Percentiles rank a stretch among this genome's conserved stretches.
Conservation (phyloP, 2,113 vertebrate species). For the Pedetes capensis region DNA sequence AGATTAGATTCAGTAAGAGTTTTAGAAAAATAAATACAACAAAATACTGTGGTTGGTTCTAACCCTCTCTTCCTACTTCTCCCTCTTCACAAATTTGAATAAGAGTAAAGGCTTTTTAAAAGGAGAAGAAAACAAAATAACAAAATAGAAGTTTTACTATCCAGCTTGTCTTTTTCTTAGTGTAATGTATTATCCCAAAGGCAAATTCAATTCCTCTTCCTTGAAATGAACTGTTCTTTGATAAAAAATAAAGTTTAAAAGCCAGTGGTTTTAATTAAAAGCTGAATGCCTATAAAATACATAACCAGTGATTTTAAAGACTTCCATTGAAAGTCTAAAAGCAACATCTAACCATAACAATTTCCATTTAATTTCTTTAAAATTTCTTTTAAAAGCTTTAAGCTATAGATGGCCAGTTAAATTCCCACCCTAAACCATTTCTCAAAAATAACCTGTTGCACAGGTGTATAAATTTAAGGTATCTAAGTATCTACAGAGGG, state of each 20-base stretch:
- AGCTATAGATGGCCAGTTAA: slow-evolving; percentile 38
- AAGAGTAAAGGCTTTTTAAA: slow-evolving; percentile 35
- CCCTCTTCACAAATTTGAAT: slow-evolving; percentile 27
- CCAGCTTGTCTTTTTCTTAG: background rate
- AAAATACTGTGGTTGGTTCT: slow-evolving; percentile 29
- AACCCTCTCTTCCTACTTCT: background rate
- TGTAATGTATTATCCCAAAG: background rate
- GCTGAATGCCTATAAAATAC: background rate
- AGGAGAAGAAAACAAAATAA: slow-evolving; percentile 39
- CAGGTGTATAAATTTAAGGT: slow-evolving; percentile 38
- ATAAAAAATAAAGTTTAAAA: slow-evolving; percentile 25
- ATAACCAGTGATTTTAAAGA: slow-evolving; percentile 35
- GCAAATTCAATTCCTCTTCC: slow-evolving; percentile 27
- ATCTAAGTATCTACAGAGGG: too few relatives aligned
- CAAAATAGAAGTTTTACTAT: background rate
- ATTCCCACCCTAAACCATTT: background rate
- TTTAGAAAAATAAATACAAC: slow-evolving; percentile 55
- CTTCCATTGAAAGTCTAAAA: slow-evolving; percentile 33
- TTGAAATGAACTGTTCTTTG: slow-evolving; percentile 41
- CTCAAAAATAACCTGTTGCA: slow-evolving; percentile 63
- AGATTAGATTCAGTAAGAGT: slow-evolving; percentile 41
- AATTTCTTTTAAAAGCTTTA: slow-evolving; percentile 41
- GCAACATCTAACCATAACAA: slow-evolving; percentile 1
- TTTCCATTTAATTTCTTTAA: slow-evolving; percentile 37
- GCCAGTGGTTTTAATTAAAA: slow-evolving; percentile 41